Base-by-base conservation (phyloP, 1,140 invertebrate species). In the Acyrthosiphon pisum region DNA sequence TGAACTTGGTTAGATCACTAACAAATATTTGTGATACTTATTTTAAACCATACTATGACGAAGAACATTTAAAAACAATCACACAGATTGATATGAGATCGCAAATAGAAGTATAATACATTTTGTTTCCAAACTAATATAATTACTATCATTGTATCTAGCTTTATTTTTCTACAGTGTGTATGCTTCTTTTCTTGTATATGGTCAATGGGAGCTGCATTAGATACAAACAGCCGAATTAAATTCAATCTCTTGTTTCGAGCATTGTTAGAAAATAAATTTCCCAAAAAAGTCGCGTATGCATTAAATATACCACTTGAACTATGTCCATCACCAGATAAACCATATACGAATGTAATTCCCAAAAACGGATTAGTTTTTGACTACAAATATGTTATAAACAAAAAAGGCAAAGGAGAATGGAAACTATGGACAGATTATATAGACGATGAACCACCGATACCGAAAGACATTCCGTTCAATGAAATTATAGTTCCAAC, bases 401-500 rank as follows among this genome's bases (percentile, higher is more conserved):
- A 41, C 26, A 91, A 91, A 48, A 81, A 96, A 96, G 97, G 97
- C 41, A 97, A 98, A 96, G 97, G 97, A 37, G 97, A 97, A 95
- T 99, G 98, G 99, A 98, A 97, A 94, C 96, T 96, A 22, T 99
- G 98, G 98, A 96, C 97, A 91, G 98, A 99, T 94, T 98, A 98
- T 94, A 96, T 99, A 7, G 95, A 96, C 35, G 96, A 96, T 22
- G 96, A 96, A 6, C 97, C 98, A 0, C 96, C 98, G 0, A 98
- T 99, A 94, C 97, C 98, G 3, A 96, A 98, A 83, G 98, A 99
- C 94, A 97, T 98, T 53, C 97, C 97, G 1, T 98, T 98, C 14
- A 98, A 99, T 95, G 98, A 99, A 96, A 99, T 99, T 93, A 97
- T 99, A 90, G 98, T 99, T 6, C 97, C 98, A 8, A 99, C 98